phyloP scores from a whole-genome alignment of 2,888 invertebrate species.

The Protodeltote pygarga region DNA sequence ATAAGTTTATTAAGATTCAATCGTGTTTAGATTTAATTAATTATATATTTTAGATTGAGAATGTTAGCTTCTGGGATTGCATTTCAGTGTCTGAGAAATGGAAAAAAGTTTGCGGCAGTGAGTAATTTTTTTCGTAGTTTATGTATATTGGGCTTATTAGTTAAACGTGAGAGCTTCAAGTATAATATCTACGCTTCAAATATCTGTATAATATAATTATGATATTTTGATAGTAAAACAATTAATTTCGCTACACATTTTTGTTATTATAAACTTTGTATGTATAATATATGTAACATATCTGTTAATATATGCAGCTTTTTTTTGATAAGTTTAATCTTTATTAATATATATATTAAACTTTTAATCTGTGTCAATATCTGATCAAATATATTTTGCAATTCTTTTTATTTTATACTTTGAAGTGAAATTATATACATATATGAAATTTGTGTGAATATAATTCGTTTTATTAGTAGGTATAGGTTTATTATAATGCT shows the following conservation, averaged over 20 bases:
- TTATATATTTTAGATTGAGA: slow-evolving; percentile 64
- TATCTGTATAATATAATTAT: slow-evolving; percentile 37
- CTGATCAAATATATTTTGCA: background rate
- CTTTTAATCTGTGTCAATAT: slow-evolving; percentile 1
- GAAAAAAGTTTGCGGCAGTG: slow-evolving; percentile 86
- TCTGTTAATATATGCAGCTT: slow-evolving; percentile 27
- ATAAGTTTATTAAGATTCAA: slow-evolving; percentile 30
- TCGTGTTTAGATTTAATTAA: slow-evolving; percentile 39
- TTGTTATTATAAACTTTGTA: slow-evolving; percentile 14
- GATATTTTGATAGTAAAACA: slow-evolving; percentile 13
- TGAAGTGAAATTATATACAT: slow-evolving; percentile 9
- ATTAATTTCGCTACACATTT: slow-evolving; percentile 23
- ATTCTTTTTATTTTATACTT: slow-evolving; percentile 1
- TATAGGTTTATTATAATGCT: slow-evolving; percentile 7
- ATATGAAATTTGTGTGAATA: slow-evolving; percentile 5
- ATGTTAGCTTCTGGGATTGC: slow-evolving; percentile 82
- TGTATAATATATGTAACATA: slow-evolving; percentile 20
- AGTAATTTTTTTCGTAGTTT: slow-evolving; percentile 76
- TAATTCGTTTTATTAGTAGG: slow-evolving; percentile 9
- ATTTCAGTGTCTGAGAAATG: slow-evolving; percentile 85
- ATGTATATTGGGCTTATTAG: slow-evolving; percentile 66
- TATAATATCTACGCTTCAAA: slow-evolving; percentile 39
- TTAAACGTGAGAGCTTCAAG: slow-evolving; percentile 38
- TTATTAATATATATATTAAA: slow-evolving; percentile 10
- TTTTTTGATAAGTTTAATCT: slow-evolving; percentile 16